Conservation (phyloP, 2,113 vertebrate genomes). For the Pycnonotus jocosus region DNA sequence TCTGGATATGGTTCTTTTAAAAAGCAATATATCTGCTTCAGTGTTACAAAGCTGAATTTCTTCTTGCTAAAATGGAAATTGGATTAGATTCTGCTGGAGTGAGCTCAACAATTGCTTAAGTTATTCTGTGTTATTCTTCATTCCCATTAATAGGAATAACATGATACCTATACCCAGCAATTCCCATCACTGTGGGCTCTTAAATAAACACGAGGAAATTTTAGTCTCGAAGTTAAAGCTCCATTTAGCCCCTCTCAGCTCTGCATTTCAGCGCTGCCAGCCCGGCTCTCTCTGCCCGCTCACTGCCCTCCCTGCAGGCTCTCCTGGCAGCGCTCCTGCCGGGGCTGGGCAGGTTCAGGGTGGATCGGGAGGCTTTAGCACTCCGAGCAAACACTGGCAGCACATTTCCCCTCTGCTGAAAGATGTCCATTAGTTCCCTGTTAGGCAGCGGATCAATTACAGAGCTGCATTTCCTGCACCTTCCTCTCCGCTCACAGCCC, state of each 20-base stretch:
- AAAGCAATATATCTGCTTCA: not conserved
- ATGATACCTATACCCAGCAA: not conserved
- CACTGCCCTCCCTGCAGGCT: not conserved
- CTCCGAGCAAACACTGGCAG: not conserved
- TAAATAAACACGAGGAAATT: slow-evolving; percentile 45
- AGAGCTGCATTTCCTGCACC: not conserved
- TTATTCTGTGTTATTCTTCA: slow-evolving; percentile 25
- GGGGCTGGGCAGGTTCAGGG: not conserved
- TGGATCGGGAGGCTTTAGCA: slow-evolving; percentile 7
- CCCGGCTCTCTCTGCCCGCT: not conserved
- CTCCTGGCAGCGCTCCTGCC: not conserved
- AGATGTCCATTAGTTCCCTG: not conserved
- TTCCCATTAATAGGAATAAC: slow-evolving; percentile 38
- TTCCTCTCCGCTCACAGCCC: not conserved
- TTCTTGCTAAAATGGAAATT: slow-evolving; percentile 54
- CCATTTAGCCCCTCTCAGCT: not conserved
- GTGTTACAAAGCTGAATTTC: not conserved
- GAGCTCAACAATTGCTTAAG: slow-evolving; percentile 40
- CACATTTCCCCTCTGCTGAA: not conserved
- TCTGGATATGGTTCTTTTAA: not conserved
- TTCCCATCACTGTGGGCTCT: not conserved
- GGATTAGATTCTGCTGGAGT: slow-evolving; percentile 35
- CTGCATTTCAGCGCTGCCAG: not conserved
- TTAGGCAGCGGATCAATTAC: not conserved
- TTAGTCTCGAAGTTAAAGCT: not conserved